Percentiles rank a stretch among this genome's conserved stretches.
Evolutionary conservation across 37 sponge, comb jelly and placozoan genomes (phyloP).

Genomic region (Diacarnus erythraeanus): DNA sequence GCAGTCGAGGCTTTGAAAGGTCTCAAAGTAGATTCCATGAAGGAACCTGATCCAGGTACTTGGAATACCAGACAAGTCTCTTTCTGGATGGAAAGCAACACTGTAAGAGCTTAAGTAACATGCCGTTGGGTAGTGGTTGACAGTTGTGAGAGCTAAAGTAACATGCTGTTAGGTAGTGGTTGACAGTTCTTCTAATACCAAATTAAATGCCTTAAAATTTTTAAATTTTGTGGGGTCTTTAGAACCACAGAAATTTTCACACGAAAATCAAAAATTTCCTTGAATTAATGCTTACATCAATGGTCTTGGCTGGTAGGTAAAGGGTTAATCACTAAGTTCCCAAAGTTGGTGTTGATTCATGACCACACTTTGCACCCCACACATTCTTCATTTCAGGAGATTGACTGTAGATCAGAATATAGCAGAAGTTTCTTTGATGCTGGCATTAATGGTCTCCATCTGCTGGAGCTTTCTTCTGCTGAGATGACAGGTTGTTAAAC

Average conservation of each 20-base stretch:
- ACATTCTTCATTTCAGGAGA: conserved; percentile 16
- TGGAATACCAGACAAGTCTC: conserved; percentile 57
- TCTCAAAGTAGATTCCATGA: neutral
- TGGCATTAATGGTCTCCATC: conserved; percentile 62
- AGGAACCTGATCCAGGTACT: conserved; percentile 43
- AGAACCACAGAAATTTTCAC: too few relatives aligned
- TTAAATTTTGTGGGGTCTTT: too few relatives aligned
- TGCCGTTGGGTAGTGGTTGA: neutral
- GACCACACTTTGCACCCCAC: too few relatives aligned
- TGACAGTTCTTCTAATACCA: neutral
- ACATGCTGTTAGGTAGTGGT: neutral
- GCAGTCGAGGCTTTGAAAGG: conserved; percentile 24
- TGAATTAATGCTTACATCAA: too few relatives aligned
- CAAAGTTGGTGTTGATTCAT: too few relatives aligned
- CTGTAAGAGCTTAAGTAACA: conserved; percentile 35
- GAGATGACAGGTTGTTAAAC: conserved; percentile 50
- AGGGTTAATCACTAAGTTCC: too few relatives aligned
- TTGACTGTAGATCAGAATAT: conserved; percentile 39
- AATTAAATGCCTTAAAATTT: too few relatives aligned
- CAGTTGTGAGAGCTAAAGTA: neutral
- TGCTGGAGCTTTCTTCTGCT: conserved; percentile 53
- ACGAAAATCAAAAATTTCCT: too few relatives aligned
- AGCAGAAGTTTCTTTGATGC: conserved; percentile 28
- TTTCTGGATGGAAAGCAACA: conserved; percentile 66
- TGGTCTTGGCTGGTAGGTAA: too few relatives aligned